phyloP scores from a whole-genome alignment of 1,140 invertebrate genomes.

The Nymphalis io region DNA sequence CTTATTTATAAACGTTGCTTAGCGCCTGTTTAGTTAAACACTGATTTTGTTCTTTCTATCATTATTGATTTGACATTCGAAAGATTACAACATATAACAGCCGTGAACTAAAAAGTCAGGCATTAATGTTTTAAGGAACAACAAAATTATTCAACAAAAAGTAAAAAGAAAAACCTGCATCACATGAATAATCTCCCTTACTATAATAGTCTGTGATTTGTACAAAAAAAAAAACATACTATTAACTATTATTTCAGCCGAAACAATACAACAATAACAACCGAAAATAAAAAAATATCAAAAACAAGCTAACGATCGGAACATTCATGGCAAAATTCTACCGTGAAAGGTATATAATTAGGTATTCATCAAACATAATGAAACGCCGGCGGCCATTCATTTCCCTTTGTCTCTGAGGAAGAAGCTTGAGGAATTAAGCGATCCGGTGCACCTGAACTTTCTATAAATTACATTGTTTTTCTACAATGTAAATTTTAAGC shows the following conservation, averaged over 20 bases:
- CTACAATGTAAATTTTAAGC: neutral
- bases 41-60: no score
- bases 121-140: no score
- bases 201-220: no score
- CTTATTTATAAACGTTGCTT: no score
- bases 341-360: slow-evolving; percentile 32
- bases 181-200: no score
- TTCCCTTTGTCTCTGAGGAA: slow-evolving; percentile 25
- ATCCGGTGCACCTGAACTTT: slow-evolving; percentile 4
- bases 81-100: no score
- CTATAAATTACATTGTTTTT: slow-evolving; percentile 3
- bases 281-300: neutral
- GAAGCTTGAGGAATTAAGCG: slow-evolving; percentile 3
- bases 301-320: slow-evolving; percentile 7
- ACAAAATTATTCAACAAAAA: no score
- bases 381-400: slow-evolving; percentile 18
- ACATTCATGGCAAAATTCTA: neutral
- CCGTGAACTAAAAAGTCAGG: no score
- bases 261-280: neutral
- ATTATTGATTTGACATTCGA: no score
- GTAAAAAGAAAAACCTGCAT: no score
- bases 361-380: slow-evolving; percentile 32
- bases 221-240: no score
- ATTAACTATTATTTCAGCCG: neutral
- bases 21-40: no score